Evolutionary conservation across 2,797 vertebrate genomes (phyloP), one percentile per base, ranked within the genome.

Genomic region (Ambastaia sidthimunki): DNA sequence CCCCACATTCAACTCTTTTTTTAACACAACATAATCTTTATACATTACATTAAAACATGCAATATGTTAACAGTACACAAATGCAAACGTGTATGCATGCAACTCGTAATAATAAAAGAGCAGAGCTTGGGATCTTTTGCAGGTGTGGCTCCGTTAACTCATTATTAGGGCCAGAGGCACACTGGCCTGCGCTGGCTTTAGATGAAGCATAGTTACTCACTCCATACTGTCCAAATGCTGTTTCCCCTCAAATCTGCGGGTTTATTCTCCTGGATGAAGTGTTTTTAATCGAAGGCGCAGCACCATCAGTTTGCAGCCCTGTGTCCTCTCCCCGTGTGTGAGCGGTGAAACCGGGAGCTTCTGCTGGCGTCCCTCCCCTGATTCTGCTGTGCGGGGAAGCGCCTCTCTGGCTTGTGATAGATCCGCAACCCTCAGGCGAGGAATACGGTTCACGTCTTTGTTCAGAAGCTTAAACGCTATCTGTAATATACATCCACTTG

Each of bases 91-190:
- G 3, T 63, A n/a, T 37, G 44, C 13, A 28, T 6, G 1, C 4
- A 47, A 18, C 63, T 7, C n/a, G 16, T 50, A 67, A 28, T 62
- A 31, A 60, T 1, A 76, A 11, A 28, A 72, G 68, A 80, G 23
- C 71, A 55, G 77, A 71, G 71, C 74, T 66, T 70, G 80, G 62
- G 70, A 68, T 74, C 50, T 52, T 54, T 79, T 81, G 85, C 85
- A 85, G 85, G 85, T 86, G 85, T 86, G 85, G 85, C 85, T 79
- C 68, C 6, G 59, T 69, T 77, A 71, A 65, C 21, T 72, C 28
- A 73, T 41, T 25, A 57, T 50, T 52, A 44, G 57, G 37, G 34
- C 18, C 71, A 72, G 62, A n/a, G 7, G 13, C 10, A 25, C 78
- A 79, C 47, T 68, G 57, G 65, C 55, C 74, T 41, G 74, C 76